Evolutionary conservation across 2,113 vertebrate genomes (phyloP), one percentile per base, ranked within the genome.

Genomic region (Marcusenius ussheri): DNA sequence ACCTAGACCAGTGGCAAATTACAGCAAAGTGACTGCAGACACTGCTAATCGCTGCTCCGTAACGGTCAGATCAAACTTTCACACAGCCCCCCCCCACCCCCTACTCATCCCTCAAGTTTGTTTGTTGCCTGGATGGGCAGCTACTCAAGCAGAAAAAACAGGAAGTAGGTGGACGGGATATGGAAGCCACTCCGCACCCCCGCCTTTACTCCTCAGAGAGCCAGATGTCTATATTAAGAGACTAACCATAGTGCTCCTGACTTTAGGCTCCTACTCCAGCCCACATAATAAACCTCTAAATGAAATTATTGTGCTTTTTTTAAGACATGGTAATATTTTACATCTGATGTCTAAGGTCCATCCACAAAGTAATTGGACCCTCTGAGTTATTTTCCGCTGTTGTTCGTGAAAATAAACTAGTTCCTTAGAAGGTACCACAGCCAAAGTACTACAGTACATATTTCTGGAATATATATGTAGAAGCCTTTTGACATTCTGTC

Each of bases 161-260:
- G 74, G 35, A 80, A 42, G 74, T 3, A 17, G 13, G 74, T 80
- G 74, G 83, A 85, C 8, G 21, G 19, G 83, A 11, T 24, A 85
- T n/a, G 0, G 42, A 49, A 24, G 10, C 39, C 1, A 0, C 42
- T 24, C 27, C 6, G 5, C 46, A 35, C n/a, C 2, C 11, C 2
- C 4, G 27, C 49, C 35, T 3, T 47, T 87, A 19, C 3, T 87
- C 10, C 46, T 31, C 84, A 51, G n/a, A 13, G 83, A 85, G 24
- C 5, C 83, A 86, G 39, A 50, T 24, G 11, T 86, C 85, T 53
- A 87, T 87, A 87, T 87, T 87, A 53, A 87, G 84, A 51, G 85
- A 15, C 27, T 87, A 49, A 53, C 15, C 49, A 87, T 49, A 53
- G 4, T 39, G 85, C 4, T 74, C 19, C 13, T 27, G 24, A 86